A percentile compares a stretch with the other conserved stretches of the same genome.
Conservation (phyloP, 2,888 invertebrate species). For the Xestia rhomboidea region DNA sequence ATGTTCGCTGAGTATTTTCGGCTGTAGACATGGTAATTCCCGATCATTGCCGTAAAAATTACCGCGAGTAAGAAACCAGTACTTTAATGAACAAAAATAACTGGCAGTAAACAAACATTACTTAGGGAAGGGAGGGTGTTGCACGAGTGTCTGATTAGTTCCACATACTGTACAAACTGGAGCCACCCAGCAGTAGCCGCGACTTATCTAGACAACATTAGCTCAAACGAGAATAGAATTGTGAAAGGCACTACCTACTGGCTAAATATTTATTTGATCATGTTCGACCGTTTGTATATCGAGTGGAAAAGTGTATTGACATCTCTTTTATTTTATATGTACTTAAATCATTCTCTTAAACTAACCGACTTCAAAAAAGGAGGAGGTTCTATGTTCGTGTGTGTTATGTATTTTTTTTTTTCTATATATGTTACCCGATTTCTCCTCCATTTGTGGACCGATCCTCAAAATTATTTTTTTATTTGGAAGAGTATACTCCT, state of each 20-base stretch:
- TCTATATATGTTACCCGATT: no score
- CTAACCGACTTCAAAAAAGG: no score
- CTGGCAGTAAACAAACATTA: constrained; percentile 41
- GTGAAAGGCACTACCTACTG: constrained; percentile 13
- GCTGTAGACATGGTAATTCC: constrained; percentile 10
- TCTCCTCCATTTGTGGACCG: no score
- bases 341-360: constrained; percentile 18
- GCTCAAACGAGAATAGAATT: constrained; percentile 7
- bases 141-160: constrained; percentile 39
- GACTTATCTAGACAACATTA: constrained; percentile 16
- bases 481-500: no score
- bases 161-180: constrained; percentile 30
- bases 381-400: no score
- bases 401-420: no score
- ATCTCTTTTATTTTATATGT: constrained; percentile 18
- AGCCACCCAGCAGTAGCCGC: not conserved
- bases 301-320: constrained; percentile 8
- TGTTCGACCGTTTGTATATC: not conserved
- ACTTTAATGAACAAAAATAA: constrained; percentile 44
- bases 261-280: constrained; percentile 35
- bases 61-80: constrained; percentile 4
- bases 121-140: constrained; percentile 10
- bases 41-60: constrained; percentile 29
- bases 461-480: no score
- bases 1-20: constrained; percentile 11